Base-by-base conservation (phyloP, 2,888 invertebrate species). In the Ecliptopera silaceata region DNA sequence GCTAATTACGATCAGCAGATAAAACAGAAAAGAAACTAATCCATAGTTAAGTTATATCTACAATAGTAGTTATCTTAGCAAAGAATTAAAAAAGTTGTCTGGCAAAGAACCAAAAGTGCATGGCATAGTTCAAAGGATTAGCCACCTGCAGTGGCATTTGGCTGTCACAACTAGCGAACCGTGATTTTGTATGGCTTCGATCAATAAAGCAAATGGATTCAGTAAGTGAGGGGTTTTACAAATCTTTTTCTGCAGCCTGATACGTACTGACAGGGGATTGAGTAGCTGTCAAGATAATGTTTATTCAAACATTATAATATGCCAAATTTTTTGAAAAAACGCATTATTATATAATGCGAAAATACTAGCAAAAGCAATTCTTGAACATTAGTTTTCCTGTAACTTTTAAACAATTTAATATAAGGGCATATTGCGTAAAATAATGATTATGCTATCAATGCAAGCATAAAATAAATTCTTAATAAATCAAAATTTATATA, bases 71-170 rank as follows among this genome's bases (percentile, higher is more conserved):
- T 38, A 38, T 15, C 38, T 18, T 29, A 31, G 29, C n/a, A 55
- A 34, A 15, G 46, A 50, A 50, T 59, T 45, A 55, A 54, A 59
- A 36, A 54, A 59, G 53, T 58, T 45, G 46, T 54, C 54, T 59
- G 59, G 59, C 59, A 54, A n/a, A 4, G 54, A 43, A 50, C 59
- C 59, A 59, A 59, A 51, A 59, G 54, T 42, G 42, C 41, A 54
- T 31, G 42, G 46, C 46, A 50, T 59, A 50, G 54, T 46, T 55
- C 43, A 50, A 45, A 58, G 59, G 59, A 59, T 59, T 54, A 59
- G 46, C 38, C 17, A 32, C 43, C 45, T 49, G 13, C 38, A 58
- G 54, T 31, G 42, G 50, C 46, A 15, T 59, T 51, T 55, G 38
- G 22, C 42, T 59, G 43, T 54, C 54, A 59, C 46, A 47, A 32